Evolutionary conservation across 2,797 vertebrate genomes (phyloP), one percentile per base, ranked within the genome.

Genomic region (Molossus alvarezi): DNA sequence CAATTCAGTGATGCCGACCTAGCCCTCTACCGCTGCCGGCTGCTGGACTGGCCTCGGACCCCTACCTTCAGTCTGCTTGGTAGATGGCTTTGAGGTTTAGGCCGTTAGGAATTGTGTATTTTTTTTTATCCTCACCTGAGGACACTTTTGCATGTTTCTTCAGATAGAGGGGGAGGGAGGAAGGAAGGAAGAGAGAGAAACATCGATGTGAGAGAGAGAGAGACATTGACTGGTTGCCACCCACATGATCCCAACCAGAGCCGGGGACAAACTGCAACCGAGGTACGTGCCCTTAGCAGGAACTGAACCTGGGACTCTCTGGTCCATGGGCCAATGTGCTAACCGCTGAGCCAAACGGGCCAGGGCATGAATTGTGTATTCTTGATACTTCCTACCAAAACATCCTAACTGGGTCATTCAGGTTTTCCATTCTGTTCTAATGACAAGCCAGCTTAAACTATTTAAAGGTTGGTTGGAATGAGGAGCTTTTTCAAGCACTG

Each of bases 391-490:
- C 25, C 33, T 90, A 18, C 25, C 17, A 65, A 82, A 85, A 55
- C 86, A 88, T 29, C 37, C 77, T 27, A 81, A 75, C 12, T 29
- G 20, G 80, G 86, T 71, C 17, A 37, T 96, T 95, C 53, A 23
- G 17, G 33, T 83, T 95, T 90, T 67, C 82, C 41, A 62, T 92
- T 90, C 51, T 80, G 5, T 72, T 90, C 3, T 93, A 41, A 58
- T 72, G 85, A 60, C 21, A 17, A 94, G 23, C n/a, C 85, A 23
- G 10, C 33, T 29, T 69, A 33, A 94, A 69, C 60, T 92, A 73
- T n/a, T 95, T 15, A 90, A 69, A 76, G 73, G 90, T 94, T 95
- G 14, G 84, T 51, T 88, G 57, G 37, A 69, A 37, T 69, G 37
- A 93, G 13, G 25, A 64, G 10, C 64, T 94, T 18, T 80, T 60